phyloP scores from a whole-genome alignment of 2,113 vertebrate species.

The Dolichotis patagonum region DNA sequence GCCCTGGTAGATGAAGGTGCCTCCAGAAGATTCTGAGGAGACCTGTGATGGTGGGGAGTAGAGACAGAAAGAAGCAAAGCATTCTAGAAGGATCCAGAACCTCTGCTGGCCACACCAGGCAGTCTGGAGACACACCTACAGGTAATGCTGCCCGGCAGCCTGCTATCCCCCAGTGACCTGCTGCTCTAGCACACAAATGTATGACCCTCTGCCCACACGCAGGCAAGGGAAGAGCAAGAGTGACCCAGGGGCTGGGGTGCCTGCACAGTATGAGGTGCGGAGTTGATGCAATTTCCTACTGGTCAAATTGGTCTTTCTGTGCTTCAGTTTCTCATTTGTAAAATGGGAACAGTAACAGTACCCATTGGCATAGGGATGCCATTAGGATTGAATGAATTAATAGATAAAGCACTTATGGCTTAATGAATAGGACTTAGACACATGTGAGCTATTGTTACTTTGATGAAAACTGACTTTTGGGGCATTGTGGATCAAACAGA shows the following conservation, averaged over 20 bases:
- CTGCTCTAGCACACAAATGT: accelerated
- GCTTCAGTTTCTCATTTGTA: neutral
- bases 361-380: neutral
- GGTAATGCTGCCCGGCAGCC: accelerated
- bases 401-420: neutral
- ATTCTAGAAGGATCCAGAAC: neutral
- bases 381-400: neutral
- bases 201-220: neutral
- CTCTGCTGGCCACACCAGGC: neutral
- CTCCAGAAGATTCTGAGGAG: constrained; percentile 94
- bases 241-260: accelerated
- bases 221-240: neutral
- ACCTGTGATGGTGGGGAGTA: constrained; percentile 87
- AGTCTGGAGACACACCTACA: neutral
- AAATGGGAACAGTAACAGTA: neutral
- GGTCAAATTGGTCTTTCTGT: no score
- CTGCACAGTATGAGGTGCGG: neutral
- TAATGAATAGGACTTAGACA: neutral
- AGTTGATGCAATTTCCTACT: neutral
- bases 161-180: accelerated
- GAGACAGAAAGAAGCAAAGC: neutral
- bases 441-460: neutral
- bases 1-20: constrained; percentile 98
- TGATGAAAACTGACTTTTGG: neutral
- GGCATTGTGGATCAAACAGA: neutral